phyloP scores from a whole-genome alignment of 2,888 invertebrate species.

The Aphrophora alni region DNA sequence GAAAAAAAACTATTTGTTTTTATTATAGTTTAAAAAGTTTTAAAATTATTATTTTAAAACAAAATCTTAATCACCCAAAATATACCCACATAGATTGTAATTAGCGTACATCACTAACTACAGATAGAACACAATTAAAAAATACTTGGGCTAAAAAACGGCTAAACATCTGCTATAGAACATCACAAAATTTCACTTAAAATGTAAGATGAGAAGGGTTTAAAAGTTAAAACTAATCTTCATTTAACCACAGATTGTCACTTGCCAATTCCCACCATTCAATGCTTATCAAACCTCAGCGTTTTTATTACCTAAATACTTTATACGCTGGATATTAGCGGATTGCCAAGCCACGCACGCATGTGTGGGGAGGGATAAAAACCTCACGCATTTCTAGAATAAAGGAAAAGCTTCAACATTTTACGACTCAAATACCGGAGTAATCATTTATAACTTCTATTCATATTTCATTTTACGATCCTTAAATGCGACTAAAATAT shows the following conservation, averaged over 20 bases:
- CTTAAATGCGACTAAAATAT: constrained; percentile 36
- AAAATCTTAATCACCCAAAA: too few relatives aligned
- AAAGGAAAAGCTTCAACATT: neutral
- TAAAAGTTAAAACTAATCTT: too few relatives aligned
- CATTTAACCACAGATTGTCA: neutral
- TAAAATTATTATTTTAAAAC: too few relatives aligned
- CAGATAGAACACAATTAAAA: too few relatives aligned
- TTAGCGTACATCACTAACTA: too few relatives aligned
- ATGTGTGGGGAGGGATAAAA: neutral
- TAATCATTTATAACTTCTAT: constrained; percentile 33
- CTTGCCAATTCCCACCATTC: neutral
- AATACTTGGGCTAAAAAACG: too few relatives aligned
- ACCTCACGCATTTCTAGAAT: neutral
- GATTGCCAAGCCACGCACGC: neutral
- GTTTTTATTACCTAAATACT: neutral
- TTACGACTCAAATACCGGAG: constrained; percentile 11
- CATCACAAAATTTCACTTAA: too few relatives aligned
- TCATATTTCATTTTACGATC: constrained; percentile 30
- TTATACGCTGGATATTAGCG: neutral
- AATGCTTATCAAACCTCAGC: neutral
- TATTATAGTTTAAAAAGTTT: too few relatives aligned
- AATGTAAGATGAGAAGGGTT: too few relatives aligned
- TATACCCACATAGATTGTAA: too few relatives aligned
- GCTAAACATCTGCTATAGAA: too few relatives aligned
- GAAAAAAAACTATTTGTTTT: too few relatives aligned